These are phyloP conservation scores for Hyla sarda DNA, from an alignment of 2,113 vertebrate species.

Conservation along the genomic window DNA sequence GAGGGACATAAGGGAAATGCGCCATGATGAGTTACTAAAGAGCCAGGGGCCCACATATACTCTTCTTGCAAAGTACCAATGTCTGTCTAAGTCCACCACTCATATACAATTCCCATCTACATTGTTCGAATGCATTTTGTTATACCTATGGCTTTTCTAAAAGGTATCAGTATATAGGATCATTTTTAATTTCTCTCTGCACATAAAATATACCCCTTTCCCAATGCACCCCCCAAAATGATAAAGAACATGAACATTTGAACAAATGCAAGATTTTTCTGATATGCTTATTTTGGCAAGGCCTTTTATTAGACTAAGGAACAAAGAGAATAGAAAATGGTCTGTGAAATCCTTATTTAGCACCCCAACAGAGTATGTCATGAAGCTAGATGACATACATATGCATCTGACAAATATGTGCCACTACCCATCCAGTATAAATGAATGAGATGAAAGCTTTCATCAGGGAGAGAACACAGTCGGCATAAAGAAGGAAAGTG, in stretches of 20 bases:
- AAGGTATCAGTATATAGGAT: neutral
- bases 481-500: neutral
- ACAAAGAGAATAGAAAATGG: neutral
- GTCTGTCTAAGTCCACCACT: too few relatives aligned
- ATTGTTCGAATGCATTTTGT: neutral
- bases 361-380: neutral
- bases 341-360: neutral
- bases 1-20: too few relatives aligned
- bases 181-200: neutral
- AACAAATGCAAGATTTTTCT: neutral
- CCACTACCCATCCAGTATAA: neutral
- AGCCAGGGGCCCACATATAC: too few relatives aligned
- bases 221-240: neutral
- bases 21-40: too few relatives aligned
- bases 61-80: too few relatives aligned
- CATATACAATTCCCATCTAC: too few relatives aligned
- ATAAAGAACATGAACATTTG: neutral
- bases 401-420: neutral
- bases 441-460: conserved; percentile 7
- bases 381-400: neutral
- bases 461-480: neutral
- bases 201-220: neutral
- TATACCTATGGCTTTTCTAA: neutral
- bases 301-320: neutral
- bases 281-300: neutral